Percentiles rank a stretch among this genome's conserved stretches.
phyloP scores from a whole-genome alignment of 2,888 invertebrate species.

The Pseudococcus jackbeardsleyi region DNA sequence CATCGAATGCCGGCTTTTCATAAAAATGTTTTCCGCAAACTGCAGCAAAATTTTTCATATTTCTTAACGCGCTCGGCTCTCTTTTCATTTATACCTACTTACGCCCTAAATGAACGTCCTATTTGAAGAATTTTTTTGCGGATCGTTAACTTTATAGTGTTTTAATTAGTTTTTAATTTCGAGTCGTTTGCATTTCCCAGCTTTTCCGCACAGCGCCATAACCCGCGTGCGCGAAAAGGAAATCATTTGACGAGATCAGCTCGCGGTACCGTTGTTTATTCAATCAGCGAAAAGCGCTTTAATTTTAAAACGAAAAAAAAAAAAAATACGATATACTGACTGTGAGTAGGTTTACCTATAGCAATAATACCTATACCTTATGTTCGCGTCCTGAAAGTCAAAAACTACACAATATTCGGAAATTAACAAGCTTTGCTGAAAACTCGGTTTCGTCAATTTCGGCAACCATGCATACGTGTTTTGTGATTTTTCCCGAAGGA shows the following conservation, averaged over 20 bases:
- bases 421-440: no score
- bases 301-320: no score
- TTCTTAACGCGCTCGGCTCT: not conserved
- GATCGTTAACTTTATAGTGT: slow-evolving; percentile 12
- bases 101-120: not conserved
- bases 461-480: no score
- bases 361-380: no score
- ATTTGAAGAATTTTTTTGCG: not conserved
- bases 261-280: not conserved
- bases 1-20: slow-evolving; percentile 40
- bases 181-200: not conserved
- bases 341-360: no score
- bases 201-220: not conserved
- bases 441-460: no score
- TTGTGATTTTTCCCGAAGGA: no score
- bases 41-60: slow-evolving; percentile 47
- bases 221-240: not conserved
- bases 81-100: not conserved
- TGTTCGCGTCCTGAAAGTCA: no score
- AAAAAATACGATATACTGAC: no score
- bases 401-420: no score
- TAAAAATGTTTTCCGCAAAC: slow-evolving; percentile 48
- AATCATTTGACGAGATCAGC: not conserved
- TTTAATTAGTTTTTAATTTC: slow-evolving; percentile 28
- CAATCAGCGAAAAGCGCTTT: no score